Conservation (phyloP, 2,888 invertebrate genomes). For the Sarcophaga carnaria region DNA sequence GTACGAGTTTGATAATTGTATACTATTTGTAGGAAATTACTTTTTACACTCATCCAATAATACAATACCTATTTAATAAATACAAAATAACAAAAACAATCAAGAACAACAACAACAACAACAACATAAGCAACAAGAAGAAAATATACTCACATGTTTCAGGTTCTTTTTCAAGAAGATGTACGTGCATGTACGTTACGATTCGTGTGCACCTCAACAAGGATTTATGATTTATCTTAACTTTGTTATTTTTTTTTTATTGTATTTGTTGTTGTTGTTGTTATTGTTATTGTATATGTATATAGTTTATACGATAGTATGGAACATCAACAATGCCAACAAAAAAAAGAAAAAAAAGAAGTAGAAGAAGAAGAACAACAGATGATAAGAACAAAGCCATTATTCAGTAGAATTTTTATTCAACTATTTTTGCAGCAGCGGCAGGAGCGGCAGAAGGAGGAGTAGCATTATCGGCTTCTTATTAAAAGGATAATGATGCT, state of each 20-base stretch:
- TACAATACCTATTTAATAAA: too few species aligned
- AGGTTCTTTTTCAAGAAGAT: too few species aligned
- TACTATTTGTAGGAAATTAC: too few species aligned
- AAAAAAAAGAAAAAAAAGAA: neutral
- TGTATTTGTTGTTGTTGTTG: neutral
- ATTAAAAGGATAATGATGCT: slow-evolving; percentile 5
- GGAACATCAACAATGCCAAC: neutral
- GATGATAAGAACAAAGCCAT: neutral
- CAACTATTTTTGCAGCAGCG: neutral
- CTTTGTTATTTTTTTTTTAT: neutral
- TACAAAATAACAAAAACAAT: too few species aligned
- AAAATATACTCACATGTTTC: too few species aligned
- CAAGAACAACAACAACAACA: too few species aligned
- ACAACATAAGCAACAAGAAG: too few species aligned
- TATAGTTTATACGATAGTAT: neutral
- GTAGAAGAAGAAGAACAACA: too few species aligned
- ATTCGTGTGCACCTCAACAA: slow-evolving; percentile 29
- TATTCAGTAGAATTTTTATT: neutral
- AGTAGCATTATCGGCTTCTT: slow-evolving; percentile 39
- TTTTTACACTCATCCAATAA: too few species aligned
- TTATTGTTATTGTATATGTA: slow-evolving; percentile 23
- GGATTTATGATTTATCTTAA: slow-evolving; percentile 55
- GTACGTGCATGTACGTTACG: neutral
- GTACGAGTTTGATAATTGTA: too few species aligned
- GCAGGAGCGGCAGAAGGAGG: neutral